phyloP scores from a whole-genome alignment of 2,888 invertebrate species.

The Drosophila siamana region DNA sequence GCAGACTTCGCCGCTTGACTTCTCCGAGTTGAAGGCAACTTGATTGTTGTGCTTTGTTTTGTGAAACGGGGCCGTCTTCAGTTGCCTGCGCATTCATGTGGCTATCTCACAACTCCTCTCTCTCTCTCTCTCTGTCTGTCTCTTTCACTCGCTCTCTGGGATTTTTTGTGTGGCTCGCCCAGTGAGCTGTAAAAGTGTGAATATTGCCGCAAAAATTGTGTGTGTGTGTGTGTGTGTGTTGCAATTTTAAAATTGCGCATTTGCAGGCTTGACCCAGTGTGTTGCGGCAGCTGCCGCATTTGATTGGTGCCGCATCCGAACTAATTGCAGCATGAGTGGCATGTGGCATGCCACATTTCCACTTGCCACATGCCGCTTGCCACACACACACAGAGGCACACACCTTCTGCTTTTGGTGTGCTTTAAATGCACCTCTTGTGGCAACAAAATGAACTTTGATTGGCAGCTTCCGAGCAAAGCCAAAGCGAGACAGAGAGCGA shows the following conservation, averaged over 20 bases:
- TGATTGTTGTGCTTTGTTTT: conserved; percentile 25
- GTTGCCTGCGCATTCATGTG: conserved; percentile 15
- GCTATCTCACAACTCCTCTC: neutral
- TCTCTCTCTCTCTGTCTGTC: neutral
- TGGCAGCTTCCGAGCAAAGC: conserved; percentile 32
- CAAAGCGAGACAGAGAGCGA: neutral
- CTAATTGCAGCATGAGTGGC: conserved; percentile 52
- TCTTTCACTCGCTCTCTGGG: too few relatives aligned
- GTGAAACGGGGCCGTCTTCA: conserved; percentile 3
- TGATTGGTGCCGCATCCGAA: conserved; percentile 50
- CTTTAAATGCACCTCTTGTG: conserved; percentile 18
- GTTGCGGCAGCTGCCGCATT: conserved; percentile 33
- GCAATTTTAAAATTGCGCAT: conserved; percentile 58
- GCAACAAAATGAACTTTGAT: conserved; percentile 51
- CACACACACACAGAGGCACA: conserved; percentile 1
- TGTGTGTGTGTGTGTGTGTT: conserved; percentile 40
- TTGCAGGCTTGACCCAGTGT: conserved; percentile 39
- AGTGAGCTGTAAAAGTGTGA: conserved; percentile 50
- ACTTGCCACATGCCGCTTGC: conserved; percentile 11
- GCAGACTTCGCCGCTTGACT: conserved; percentile 7
- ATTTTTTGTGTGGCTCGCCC: neutral
- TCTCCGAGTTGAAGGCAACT: conserved; percentile 25
- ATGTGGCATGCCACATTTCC: conserved; percentile 30
- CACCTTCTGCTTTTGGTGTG: conserved; percentile 10
- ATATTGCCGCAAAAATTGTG: conserved; percentile 55